Evolutionary conservation across 2,113 vertebrate genomes (phyloP).

Genomic region (Lepus europaeus): DNA sequence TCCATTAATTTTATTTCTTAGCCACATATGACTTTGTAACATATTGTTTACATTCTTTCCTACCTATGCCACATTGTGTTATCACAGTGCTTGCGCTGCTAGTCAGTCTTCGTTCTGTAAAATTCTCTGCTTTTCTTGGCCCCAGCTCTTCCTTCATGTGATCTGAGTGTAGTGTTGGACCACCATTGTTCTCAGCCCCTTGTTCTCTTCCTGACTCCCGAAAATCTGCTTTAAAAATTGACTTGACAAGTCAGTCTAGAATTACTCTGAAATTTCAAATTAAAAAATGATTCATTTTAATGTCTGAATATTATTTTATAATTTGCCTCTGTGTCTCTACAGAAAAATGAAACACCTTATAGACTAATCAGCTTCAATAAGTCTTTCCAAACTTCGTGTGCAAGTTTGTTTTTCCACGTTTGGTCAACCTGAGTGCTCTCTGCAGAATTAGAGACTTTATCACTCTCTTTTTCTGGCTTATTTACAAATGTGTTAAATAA

Average conservation of each 20-base stretch:
- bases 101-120: not conserved
- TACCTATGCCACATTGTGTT: not conserved
- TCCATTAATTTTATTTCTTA: not conserved
- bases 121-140: not conserved
- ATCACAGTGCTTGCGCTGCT: not conserved
- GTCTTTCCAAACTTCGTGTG: not conserved
- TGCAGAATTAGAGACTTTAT: conserved; percentile 2
- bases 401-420: not conserved
- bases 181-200: not conserved
- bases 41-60: not conserved
- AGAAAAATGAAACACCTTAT: not conserved
- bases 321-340: not conserved
- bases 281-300: conserved; percentile 10
- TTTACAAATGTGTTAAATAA: not conserved
- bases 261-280: not conserved
- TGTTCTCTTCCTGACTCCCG: not conserved
- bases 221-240: not conserved
- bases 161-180: not conserved
- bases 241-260: not conserved
- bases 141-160: not conserved
- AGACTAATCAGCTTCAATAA: not conserved
- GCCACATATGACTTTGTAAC: not conserved
- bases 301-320: not conserved
- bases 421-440: not conserved
- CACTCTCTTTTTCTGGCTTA: not conserved